Evolutionary conservation across 2,113 vertebrate genomes (phyloP).

Genomic region (Sander lucioperca): DNA sequence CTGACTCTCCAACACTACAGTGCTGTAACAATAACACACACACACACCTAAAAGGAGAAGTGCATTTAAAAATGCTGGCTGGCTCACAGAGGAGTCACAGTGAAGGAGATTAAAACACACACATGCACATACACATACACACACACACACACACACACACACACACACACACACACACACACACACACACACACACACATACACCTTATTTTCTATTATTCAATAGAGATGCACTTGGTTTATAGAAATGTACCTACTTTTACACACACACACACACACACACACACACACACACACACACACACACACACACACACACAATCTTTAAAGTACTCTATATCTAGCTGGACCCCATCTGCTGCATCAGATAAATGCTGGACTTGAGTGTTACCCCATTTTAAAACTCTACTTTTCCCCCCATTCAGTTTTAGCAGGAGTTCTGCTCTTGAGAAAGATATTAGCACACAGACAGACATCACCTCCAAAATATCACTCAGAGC

Average conservation of each 20-base stretch:
- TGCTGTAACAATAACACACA: slow-evolving; percentile 34
- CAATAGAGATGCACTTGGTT: neutral
- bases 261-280: neutral
- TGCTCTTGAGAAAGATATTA: slow-evolving; percentile 69
- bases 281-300: neutral
- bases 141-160: slow-evolving; percentile 10
- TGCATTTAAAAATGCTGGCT: slow-evolving; percentile 16
- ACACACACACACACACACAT: neutral
- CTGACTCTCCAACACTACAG: neutral
- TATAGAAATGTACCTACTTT: slow-evolving; percentile 4
- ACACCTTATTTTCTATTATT: slow-evolving; percentile 6
- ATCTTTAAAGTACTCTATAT: neutral
- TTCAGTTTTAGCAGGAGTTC: slow-evolving; percentile 43
- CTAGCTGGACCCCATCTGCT: neutral
- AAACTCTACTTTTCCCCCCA: slow-evolving; percentile 13
- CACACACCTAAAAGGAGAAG: slow-evolving; percentile 25
- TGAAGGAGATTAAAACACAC: neutral
- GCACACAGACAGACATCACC: slow-evolving; percentile 57
- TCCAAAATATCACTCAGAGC: slow-evolving; percentile 53
- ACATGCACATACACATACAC: neutral
- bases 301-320: neutral
- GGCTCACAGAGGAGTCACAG: neutral
- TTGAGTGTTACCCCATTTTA: neutral
- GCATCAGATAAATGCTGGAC: neutral
- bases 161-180: neutral